A percentile compares a stretch with the other conserved stretches of the same genome.
Conservation (phyloP, 2,797 vertebrate genomes). For the Sternotherus odoratus region DNA sequence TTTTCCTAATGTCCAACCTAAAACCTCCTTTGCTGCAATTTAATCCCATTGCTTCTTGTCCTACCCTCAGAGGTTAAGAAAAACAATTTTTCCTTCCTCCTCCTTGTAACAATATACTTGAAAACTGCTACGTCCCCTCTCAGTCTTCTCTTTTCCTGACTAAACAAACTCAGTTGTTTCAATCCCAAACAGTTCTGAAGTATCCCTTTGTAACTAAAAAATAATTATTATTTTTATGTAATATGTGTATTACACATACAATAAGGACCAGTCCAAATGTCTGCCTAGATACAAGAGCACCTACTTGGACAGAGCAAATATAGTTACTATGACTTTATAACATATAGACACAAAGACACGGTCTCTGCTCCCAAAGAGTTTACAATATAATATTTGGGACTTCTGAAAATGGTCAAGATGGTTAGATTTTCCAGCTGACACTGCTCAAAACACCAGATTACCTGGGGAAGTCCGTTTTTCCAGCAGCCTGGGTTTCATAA, state of each 20-base stretch:
- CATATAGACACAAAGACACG: background rate
- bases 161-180: too few relatives aligned
- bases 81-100: too few relatives aligned
- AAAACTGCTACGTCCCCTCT: too few relatives aligned
- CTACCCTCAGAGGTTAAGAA: too few relatives aligned
- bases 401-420: background rate
- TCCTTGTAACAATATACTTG: too few relatives aligned
- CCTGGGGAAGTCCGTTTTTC: conserved; percentile 68
- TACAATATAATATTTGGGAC: background rate
- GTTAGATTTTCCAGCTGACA: background rate
- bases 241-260: background rate
- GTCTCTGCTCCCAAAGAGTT: background rate
- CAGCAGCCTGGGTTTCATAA: conserved; percentile 53
- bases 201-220: background rate
- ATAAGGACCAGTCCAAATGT: background rate
- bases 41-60: too few relatives aligned
- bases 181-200: background rate
- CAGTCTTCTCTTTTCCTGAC: too few relatives aligned
- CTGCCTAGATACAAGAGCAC: background rate
- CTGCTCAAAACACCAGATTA: background rate
- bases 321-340: background rate
- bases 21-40: too few relatives aligned
- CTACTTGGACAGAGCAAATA: background rate
- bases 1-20: too few relatives aligned
- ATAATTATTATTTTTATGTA: background rate